These are phyloP conservation scores for Mastigias papua DNA, from an alignment of 30 jellyfish, hydroid and myxozoan genomes.

Conservation along the genomic window DNA sequence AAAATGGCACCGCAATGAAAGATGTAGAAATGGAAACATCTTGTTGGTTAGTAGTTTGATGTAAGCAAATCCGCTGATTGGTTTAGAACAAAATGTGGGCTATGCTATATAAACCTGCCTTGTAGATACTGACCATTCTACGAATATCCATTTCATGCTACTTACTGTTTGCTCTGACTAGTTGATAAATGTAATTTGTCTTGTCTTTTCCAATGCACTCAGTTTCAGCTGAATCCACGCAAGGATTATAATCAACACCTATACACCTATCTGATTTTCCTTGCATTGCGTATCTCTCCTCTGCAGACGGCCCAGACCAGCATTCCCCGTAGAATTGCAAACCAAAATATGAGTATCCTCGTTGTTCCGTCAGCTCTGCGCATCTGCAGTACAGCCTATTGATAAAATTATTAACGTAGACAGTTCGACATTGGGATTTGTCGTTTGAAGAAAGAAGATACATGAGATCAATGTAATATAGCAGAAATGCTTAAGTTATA, in stretches of 20 bases:
- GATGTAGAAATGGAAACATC: too few relatives aligned
- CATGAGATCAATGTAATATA: neutral
- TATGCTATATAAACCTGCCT: too few relatives aligned
- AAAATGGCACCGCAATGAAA: too few relatives aligned
- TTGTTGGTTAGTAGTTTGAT: too few relatives aligned
- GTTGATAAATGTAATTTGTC: conserved; percentile 83
- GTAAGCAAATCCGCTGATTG: too few relatives aligned
- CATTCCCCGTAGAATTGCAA: conserved; percentile 98
- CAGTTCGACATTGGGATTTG: neutral
- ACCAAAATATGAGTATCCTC: conserved; percentile 82
- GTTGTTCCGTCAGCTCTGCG: conserved; percentile 70
- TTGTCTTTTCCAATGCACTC: conserved; percentile 93
- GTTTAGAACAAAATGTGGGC: too few relatives aligned
- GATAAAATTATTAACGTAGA: too few relatives aligned
- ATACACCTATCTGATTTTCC: conserved; percentile 83
- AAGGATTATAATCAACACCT: conserved; percentile 86
- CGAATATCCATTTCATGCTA: neutral
- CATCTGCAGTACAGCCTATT: conserved; percentile 94
- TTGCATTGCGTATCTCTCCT: conserved; percentile 68
- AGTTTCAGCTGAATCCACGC: conserved; percentile 73
- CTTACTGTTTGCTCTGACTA: conserved; percentile 55
- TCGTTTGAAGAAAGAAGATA: neutral
- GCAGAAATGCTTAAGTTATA: neutral
- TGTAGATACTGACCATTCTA: too few relatives aligned
- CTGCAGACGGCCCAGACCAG: conserved; percentile 91